Base-by-base conservation (phyloP, 1,140 invertebrate genomes). In the Gryon sp. region DNA sequence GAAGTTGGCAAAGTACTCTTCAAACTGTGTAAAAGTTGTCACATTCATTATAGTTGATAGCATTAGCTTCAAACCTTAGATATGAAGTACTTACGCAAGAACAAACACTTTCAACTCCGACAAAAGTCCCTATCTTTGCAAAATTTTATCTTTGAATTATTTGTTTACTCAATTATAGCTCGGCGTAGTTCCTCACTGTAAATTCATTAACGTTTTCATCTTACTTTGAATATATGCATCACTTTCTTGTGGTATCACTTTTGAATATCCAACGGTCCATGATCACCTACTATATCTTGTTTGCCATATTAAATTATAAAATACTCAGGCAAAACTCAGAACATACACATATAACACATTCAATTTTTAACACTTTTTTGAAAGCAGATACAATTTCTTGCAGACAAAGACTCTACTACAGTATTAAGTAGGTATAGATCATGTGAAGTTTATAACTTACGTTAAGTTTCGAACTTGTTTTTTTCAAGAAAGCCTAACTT, bases 1-100 rank as follows among this genome's bases (percentile, higher is more conserved):
- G 68, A 78, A 78, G 76, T 78, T 78, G 57, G 69, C 65, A 78
- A 78, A 78, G 69, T 74, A 78, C 63, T 78, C 69, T 70, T 78
- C 76, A 78, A 78, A 78, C 70, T 74, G 70, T 78, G 65, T 66
- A 78, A 78, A 78, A 78, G 76, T 78, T 74, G 76, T 78, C 76
- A 69, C 70, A 78, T 78, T 78, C 65, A 78, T 75, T 78, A 78
- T 70, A 75, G 70, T 74, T 78, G 76, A 78, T 78, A 78, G 66
- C 76, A 78, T 78, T 78, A 78, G 76, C 76, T 78, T 74, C 76
- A 65, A 75, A 69, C 60, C 55, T 53, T 72, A 79, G 70, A 75
- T 72, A 75, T 68, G 66, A 75, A 75, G 76, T 78, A 74, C 76
- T 74, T 78, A 78, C 69, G 65, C 70, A 70, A 78, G 69, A 78